phyloP scores from a whole-genome alignment of 2,113 vertebrate genomes.

The Thunnus maccoyii region DNA sequence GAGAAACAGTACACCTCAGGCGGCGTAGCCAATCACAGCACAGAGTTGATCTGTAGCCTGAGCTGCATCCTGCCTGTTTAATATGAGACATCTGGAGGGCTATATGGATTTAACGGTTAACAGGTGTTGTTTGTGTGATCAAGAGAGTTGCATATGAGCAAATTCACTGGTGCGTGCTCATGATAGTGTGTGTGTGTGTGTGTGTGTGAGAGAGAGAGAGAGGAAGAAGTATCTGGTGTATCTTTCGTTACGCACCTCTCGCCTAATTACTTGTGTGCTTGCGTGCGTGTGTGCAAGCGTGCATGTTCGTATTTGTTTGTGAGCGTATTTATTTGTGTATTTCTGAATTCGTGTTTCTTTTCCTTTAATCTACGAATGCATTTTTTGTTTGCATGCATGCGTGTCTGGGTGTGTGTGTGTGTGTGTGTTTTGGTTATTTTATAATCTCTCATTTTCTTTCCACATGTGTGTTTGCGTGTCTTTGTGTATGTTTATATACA shows the following conservation, averaged over 20 bases:
- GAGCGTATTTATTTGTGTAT: background rate
- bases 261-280: background rate
- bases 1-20: conserved; percentile 21
- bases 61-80: conserved; percentile 46
- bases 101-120: conserved; percentile 63
- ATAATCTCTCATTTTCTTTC: background rate
- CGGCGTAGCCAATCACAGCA: conserved; percentile 37
- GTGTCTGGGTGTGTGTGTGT: conserved; percentile 6
- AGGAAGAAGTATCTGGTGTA: background rate
- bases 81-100: conserved; percentile 68
- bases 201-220: background rate
- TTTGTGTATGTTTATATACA: no score
- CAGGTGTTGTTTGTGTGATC: conserved; percentile 71
- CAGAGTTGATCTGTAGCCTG: conserved; percentile 15
- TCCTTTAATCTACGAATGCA: background rate
- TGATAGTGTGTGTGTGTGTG: background rate
- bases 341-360: background rate
- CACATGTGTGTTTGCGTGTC: background rate
- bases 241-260: conserved; percentile 14
- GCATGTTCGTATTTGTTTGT: conserved; percentile 8
- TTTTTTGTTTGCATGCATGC: conserved; percentile 1
- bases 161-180: conserved; percentile 36
- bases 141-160: conserved; percentile 56
- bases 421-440: background rate
- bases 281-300: background rate